Conservation (phyloP, 1,140 invertebrate genomes). For the Drusus annulatus region DNA sequence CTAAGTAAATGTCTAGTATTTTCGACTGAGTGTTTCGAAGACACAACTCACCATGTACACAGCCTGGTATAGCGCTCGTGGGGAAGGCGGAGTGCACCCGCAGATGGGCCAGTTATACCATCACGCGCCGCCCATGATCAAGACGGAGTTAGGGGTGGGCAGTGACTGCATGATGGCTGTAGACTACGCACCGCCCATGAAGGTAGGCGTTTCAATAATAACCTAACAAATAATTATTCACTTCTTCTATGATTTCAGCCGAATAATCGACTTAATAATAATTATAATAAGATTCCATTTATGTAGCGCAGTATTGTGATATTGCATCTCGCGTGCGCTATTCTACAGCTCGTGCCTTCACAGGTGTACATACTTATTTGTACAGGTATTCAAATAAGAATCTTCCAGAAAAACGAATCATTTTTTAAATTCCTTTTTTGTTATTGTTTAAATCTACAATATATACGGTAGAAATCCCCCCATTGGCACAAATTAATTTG, state of each 20-base stretch:
- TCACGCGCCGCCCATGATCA: slow-evolving; percentile 70
- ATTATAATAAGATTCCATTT: no score
- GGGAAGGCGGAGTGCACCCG: slow-evolving; percentile 69
- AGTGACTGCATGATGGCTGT: slow-evolving; percentile 73
- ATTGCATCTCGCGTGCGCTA: no score
- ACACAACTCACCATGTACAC: slow-evolving; percentile 64
- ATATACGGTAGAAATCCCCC: no score
- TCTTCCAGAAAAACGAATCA: no score
- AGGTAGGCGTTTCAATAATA: slow-evolving; percentile 63
- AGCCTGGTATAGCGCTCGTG: slow-evolving; percentile 69
- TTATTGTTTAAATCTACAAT: no score
- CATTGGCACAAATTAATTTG: no score
- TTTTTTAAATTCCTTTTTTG: no score
- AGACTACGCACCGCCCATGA: slow-evolving; percentile 71
- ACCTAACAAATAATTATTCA: slow-evolving; percentile 1
- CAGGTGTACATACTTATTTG: no score
- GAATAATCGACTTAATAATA: background rate
- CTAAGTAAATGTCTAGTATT: background rate
- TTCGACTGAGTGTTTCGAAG: background rate
- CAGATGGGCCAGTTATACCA: slow-evolving; percentile 71
- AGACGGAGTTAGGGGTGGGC: slow-evolving; percentile 70
- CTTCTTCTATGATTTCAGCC: no score
- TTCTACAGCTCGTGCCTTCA: no score
- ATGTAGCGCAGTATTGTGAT: no score
- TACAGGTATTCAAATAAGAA: no score